Evolutionary conservation across 2,888 invertebrate species (phyloP).

Genomic region (Cyrtodaria siliqua): DNA sequence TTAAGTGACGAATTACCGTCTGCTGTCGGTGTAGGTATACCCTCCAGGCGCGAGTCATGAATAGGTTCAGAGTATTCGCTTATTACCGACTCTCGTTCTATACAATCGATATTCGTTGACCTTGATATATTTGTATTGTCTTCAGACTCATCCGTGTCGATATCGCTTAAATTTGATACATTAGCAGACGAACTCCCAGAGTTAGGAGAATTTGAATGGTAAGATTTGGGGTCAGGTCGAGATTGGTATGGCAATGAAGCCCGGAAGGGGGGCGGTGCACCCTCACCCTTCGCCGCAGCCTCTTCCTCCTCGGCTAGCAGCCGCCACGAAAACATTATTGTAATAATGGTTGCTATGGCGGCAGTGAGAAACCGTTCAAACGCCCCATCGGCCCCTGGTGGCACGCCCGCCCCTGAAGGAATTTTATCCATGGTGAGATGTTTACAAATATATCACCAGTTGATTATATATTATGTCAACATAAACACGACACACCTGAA

Average conservation of each 20-base stretch:
- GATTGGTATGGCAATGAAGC: neutral
- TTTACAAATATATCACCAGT: neutral
- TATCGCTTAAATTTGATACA: conserved; percentile 68
- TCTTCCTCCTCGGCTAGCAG: conserved; percentile 77
- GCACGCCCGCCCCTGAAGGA: conserved; percentile 42
- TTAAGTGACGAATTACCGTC: conserved; percentile 29
- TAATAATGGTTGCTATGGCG: conserved; percentile 83
- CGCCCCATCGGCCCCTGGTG: conserved; percentile 73
- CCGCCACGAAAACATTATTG: conserved; percentile 84
- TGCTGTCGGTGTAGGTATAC: conserved; percentile 10
- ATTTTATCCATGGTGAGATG: conserved; percentile 48
- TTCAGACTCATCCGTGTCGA: conserved; percentile 56
- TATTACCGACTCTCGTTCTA: conserved; percentile 24
- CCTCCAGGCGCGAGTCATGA: conserved; percentile 15
- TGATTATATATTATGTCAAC: conserved; percentile 14
- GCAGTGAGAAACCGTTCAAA: conserved; percentile 84
- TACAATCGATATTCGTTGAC: conserved; percentile 12
- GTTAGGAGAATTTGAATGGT: neutral
- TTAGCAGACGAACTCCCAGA: conserved; percentile 13
- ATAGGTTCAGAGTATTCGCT: conserved; percentile 37
- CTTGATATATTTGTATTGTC: conserved; percentile 12
- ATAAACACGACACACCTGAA: conserved; percentile 24
- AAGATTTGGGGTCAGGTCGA: too few relatives aligned
- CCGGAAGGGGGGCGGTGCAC: neutral
- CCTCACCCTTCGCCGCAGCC: conserved; percentile 45